Base-by-base conservation (phyloP, 2,888 invertebrate species). In the Salticus scenicus region DNA sequence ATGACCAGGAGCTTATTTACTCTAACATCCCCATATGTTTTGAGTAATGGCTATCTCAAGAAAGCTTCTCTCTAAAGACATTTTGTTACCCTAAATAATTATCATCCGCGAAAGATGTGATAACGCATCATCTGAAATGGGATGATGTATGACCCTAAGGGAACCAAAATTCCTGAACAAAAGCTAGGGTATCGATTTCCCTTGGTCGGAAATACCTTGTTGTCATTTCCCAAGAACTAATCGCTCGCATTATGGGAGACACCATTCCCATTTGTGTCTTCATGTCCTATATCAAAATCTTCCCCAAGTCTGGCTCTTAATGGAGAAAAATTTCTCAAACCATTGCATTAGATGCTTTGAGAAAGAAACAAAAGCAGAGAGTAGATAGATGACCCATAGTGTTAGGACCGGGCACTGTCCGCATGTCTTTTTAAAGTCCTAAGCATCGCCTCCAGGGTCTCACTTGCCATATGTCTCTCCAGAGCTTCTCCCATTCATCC, bases 401-500 rank as follows among this genome's bases (percentile, higher is more conserved):
- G 28, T 5, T 24, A 70, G 33, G 70, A 41, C 14, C 28, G 24
- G 42, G 28, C 27, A 42, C 37, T 1, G 37, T 27, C 70, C 70
- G 41, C 27, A n/a, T 70, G 33, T 70, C 70, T 42, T 33, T 42
- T 20, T 42, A 27, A 70, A 70, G 28, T 42, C 70, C n/a, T 70
- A 24, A 37, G 70, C 70, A 70, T 42, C 28, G 70, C 70, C 42
- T 42, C 42, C 37, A 42, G 66, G 70, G 27, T 28, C 70, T 42
- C 37, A 24, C 70, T 20, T 24, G 70, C 70, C 70, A 70, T 70
- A 70, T 70, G 70, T 70, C 70, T 70, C 70, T 70, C 28, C 14
- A n/a, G 41, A 24, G 41, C 37, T 17, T 41, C 33, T 70, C 70
- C 24, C 70, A 41, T 41, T 70, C 27, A 70, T 70, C 42, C 70